Percentiles rank a stretch among this genome's conserved stretches.
phyloP scores from a whole-genome alignment of 2,888 invertebrate genomes.

The Euzophera pinguis region DNA sequence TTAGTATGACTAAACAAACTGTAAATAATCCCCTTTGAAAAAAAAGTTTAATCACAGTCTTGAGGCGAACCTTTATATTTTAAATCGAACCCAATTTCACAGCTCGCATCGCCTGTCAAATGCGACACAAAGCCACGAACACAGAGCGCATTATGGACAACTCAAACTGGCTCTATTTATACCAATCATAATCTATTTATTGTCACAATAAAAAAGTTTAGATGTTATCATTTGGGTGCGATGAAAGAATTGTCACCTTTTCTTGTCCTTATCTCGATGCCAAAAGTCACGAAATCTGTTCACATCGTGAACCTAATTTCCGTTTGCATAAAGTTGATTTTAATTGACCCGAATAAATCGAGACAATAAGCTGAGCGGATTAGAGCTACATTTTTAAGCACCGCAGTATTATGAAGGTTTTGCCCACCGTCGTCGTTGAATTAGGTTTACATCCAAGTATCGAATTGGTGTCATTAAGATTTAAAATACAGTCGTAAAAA shows the following conservation, averaged over 20 bases:
- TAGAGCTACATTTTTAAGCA: conserved; percentile 57
- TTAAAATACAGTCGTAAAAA: too few species aligned
- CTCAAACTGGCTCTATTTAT: conserved; percentile 76
- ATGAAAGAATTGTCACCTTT: conserved; percentile 76
- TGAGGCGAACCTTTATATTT: conserved; percentile 69
- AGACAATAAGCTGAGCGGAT: conserved; percentile 68
- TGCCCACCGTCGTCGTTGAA: too few species aligned
- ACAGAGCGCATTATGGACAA: conserved; percentile 67
- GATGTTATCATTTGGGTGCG: conserved; percentile 70
- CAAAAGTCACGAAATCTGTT: conserved; percentile 58
- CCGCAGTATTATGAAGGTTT: too few species aligned
- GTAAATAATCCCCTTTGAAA: conserved; percentile 61
- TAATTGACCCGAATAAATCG: conserved; percentile 26
- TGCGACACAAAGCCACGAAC: conserved; percentile 74
- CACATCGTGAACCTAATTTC: conserved; percentile 25
- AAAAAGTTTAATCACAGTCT: conserved; percentile 64
- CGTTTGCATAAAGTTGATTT: conserved; percentile 34
- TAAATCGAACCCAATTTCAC: conserved; percentile 77
- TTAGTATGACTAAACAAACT: conserved; percentile 69
- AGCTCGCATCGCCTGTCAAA: conserved; percentile 77
- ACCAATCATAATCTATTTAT: conserved; percentile 77
- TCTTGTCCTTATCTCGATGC: conserved; percentile 66
- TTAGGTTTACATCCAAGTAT: too few species aligned
- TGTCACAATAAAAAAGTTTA: conserved; percentile 74
- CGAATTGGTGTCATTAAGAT: conserved; percentile 37